Base-by-base conservation (phyloP, 2,113 vertebrate species). In the Ageneiosus marmoratus region DNA sequence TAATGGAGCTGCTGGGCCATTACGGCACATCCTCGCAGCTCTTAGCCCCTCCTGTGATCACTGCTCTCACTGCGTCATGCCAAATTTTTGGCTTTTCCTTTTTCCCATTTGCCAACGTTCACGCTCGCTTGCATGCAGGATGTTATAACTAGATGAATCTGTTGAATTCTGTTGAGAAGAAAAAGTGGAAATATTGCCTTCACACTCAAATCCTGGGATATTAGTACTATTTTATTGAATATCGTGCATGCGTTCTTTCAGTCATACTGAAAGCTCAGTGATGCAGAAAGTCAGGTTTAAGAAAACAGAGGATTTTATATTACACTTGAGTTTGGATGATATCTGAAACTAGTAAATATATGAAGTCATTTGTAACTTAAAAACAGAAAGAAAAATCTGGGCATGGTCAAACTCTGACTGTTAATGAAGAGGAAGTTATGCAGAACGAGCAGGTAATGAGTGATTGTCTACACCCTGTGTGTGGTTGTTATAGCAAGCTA, bases 1-100 rank as follows among this genome's bases (percentile, higher is more conserved):
- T 76, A 83, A 83, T 83, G 58, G 73, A 83, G 72, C 58, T 27
- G 58, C 69, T 27, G 73, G 32, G 32, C 72, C 73, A 76, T 76
- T 83, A 77, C 20, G 13, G 32, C 65, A 56, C 65, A 81, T 70
- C 51, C 79, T 29, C 55, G 12, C 22, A 51, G 41, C 69, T 77
- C 58, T 41, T 32, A 46, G 20, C 32, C 18, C 41, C 41, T 62
- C 67, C 81, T 82, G 81, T 76, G 73, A 76, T 65, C 81, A 73
- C 56, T 48, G 44, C 69, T 58, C 51, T 20, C 53, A 60, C n/a
- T 58, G 51, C 41, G 24, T 20, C 5, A 32, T 32, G 62, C 50
- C 44, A 13, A 56, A 44, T 53, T 44, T 29, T 51, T 44, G 34
- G 65, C 48, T 67, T n/a, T 46, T 46, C 56, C 37, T 51, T 48